A percentile compares a stretch with the other conserved stretches of the same genome.
phyloP scores from a whole-genome alignment of 1,140 invertebrate species.

The Gerris buenoi region DNA sequence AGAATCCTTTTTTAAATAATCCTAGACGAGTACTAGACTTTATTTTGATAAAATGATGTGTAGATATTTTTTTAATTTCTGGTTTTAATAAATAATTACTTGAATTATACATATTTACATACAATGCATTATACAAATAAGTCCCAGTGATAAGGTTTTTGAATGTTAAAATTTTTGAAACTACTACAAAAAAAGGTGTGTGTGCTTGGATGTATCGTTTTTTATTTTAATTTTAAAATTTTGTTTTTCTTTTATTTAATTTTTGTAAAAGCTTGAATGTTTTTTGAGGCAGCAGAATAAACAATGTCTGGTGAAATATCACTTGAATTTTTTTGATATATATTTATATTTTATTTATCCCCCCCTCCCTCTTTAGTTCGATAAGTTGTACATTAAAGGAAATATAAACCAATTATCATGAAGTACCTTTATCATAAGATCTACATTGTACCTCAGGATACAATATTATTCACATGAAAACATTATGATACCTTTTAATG shows the following conservation, averaged over 20 bases:
- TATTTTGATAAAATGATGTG: background rate
- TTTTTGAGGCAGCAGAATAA: background rate
- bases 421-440: too few species aligned
- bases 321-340: too few species aligned
- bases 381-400: too few species aligned
- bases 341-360: background rate
- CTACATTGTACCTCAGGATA: too few species aligned
- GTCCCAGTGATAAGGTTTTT: background rate
- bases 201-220: background rate
- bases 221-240: background rate
- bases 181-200: background rate
- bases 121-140: background rate
- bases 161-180: background rate
- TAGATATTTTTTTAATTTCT: background rate
- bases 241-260: background rate
- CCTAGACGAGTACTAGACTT: background rate
- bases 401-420: too few species aligned
- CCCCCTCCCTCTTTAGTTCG: too few species aligned
- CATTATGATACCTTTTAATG: too few species aligned
- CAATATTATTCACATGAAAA: too few species aligned
- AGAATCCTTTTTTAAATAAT: background rate
- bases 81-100: background rate
- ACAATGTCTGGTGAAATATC: background rate
- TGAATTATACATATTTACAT: background rate
- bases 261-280: background rate